Evolutionary conservation across 2,888 invertebrate species (phyloP), one percentile per base, ranked within the genome.

Genomic region (Leptopilina syphax): DNA sequence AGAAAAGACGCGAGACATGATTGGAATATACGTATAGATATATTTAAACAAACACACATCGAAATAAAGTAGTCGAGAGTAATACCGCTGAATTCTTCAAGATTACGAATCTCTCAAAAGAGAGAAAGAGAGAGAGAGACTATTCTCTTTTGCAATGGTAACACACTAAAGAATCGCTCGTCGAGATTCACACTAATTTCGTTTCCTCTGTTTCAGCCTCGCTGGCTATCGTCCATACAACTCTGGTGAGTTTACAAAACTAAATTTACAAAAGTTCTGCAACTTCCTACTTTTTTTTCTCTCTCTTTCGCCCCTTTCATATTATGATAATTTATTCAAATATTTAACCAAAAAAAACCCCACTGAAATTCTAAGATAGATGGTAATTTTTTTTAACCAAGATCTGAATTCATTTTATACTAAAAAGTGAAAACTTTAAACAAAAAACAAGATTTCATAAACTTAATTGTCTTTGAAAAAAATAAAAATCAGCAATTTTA

Each of bases 121-220:
- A 34, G 34, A 34, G 34, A 34, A 4, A 34, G 34, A 34, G 34
- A 34, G 34, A 34, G 34, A 34, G 50, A 73, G 50, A 50, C 50
- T 50, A 50, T 70, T 67, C 83, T 82, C 79, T 84, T 80, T 83
- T 81, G 80, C 81, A 80, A 83, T 83, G 80, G 78, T 77, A 81
- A 80, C 80, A 84, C 83, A 81, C 85, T 79, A 65, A 82, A 84
- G 78, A 82, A 80, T 78, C 80, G 77, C 81, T 81, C 81, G 76
- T 76, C 81, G 81, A 83, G 79, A 78, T 78, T 83, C 79, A 79
- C 80, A 83, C 80, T 84, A 84, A 85, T 83, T 83, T 82, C 78
- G 79, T 82, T 73, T 81, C 84, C 82, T 85, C 84, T 89, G 87
- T 91, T 91, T 87, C 89, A 91, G 91, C 87, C 84, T 86, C 89